Evolutionary conservation across 2,113 vertebrate species (phyloP).

Genomic region (Lichenostomus cassidix): DNA sequence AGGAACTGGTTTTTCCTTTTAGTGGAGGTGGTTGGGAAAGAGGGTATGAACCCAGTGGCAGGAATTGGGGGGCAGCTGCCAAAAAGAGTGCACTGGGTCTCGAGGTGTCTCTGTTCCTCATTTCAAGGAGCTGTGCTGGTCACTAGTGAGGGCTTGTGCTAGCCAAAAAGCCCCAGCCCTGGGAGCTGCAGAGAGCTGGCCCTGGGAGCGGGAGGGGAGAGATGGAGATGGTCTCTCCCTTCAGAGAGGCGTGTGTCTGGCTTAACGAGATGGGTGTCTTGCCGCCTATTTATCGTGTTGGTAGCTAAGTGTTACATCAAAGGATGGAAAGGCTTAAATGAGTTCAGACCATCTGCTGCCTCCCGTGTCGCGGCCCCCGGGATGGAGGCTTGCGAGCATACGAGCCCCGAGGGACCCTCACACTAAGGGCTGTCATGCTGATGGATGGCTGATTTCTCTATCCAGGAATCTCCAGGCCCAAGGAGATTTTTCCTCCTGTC

Average conservation of each 20-base stretch:
- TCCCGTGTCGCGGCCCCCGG: background rate
- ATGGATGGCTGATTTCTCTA: slow-evolving; percentile 20
- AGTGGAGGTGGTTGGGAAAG: rapidly evolving
- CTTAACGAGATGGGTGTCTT: slow-evolving; percentile 48
- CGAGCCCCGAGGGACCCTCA: background rate
- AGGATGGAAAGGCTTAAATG: slow-evolving; percentile 34
- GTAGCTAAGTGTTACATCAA: slow-evolving; percentile 34
- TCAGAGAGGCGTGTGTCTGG: rapidly evolving
- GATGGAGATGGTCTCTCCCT: background rate
- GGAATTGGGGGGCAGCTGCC: background rate
- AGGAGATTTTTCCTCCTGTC: background rate
- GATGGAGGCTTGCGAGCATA: background rate
- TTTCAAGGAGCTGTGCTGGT: background rate
- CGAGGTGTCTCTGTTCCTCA: rapidly evolving
- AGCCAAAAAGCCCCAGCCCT: background rate
- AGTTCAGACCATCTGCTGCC: slow-evolving; percentile 41
- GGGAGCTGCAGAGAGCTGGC: background rate
- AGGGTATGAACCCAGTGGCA: background rate
- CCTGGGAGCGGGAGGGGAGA: background rate
- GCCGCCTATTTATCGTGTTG: background rate
- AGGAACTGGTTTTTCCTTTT: slow-evolving; percentile 45
- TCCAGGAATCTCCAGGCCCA: background rate
- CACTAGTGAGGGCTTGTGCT: background rate
- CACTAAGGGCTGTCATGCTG: slow-evolving; percentile 10
- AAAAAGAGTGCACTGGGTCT: rapidly evolving